Base-by-base conservation (phyloP, 2,113 vertebrate species). In the Neomonachus schauinslandi region DNA sequence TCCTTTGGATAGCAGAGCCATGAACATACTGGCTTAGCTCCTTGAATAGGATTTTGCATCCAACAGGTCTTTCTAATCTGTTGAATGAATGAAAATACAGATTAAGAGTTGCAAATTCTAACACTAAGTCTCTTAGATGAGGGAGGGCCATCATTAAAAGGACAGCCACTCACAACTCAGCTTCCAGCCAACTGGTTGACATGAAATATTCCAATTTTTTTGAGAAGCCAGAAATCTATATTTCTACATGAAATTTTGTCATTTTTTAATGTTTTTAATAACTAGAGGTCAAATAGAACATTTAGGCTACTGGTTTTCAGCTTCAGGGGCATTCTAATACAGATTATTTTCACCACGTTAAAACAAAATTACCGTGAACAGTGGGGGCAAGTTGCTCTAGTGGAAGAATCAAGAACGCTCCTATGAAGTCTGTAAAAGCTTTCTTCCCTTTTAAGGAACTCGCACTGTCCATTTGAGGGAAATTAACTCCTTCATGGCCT, bases 401-500 rank as follows among this genome's bases (percentile, higher is more conserved):
- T 13, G 8, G n/a, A 59, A 24, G 19, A 61, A 33, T 65, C 28
- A 49, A 89, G 79, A 86, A 69, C 28, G 59, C 12, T 51, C 65
- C 69, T 21, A 55, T 11, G 9, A 93, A 84, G 93, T 59, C 79
- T 13, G 13, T 21, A 69, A 87, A 26, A 22, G 31, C 36, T 36
- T 69, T 71, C 72, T 49, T 82, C 22, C 59, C 51, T 82, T 57
- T n/a, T 28, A 93, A 83, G 31, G 31, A 94, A 28, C 19, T 51
- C 57, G 31, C 26, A 59, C 9, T 59, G 81, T 51, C 80, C 31
- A 19, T 36, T 72, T 28, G 46, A 80, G 71, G 65, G 92, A 89
- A 80, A 95, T 90, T 90, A 97, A 96, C 86, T 76, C 65, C 61
- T 93, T 97, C 21, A 0, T 46, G 53, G 31, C 55, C n/a, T 53